These are phyloP conservation scores for Labeo calbasu DNA, from an alignment of 2,797 vertebrate species.

Conservation along the genomic window DNA sequence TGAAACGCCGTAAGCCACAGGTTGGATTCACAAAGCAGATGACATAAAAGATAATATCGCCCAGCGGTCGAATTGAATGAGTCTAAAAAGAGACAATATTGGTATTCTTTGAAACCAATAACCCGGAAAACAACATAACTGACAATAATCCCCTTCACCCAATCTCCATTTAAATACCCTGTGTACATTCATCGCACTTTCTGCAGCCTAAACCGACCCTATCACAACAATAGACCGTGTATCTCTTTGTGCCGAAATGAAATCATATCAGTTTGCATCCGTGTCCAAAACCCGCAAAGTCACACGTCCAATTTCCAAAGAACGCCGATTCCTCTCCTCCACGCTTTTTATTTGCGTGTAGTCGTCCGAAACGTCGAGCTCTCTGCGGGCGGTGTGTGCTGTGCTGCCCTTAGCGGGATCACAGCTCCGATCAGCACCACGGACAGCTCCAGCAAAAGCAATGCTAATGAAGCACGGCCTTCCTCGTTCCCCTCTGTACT, in stretches of 20 bases:
- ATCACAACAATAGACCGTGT: not conserved
- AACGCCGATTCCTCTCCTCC: constrained; percentile 8
- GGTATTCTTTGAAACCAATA: constrained; percentile 28
- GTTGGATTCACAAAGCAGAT: not conserved
- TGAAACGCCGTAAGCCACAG: not conserved
- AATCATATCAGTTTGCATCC: not conserved
- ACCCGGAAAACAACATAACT: constrained; percentile 23
- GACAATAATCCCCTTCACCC: not conserved
- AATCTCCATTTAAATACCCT: constrained; percentile 8
- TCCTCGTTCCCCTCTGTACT: constrained; percentile 12
- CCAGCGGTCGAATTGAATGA: not conserved
- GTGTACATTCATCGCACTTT: not conserved
- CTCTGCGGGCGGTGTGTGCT: constrained; percentile 19
- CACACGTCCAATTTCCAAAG: constrained; percentile 12
- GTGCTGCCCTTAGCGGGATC: constrained; percentile 5
- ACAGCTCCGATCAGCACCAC: constrained; percentile 43
- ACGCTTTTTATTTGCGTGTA: constrained; percentile 38
- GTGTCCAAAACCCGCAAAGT: not conserved
- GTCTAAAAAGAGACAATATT: constrained; percentile 6
- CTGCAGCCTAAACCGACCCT: not conserved
- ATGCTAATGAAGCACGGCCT: constrained; percentile 43
- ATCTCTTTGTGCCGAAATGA: not conserved
- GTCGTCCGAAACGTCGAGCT: constrained; percentile 9
- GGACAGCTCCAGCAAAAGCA: constrained; percentile 43
- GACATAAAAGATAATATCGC: not conserved